Evolutionary conservation across 2,888 invertebrate species (phyloP).

Genomic region (Eupithecia abbreviata): DNA sequence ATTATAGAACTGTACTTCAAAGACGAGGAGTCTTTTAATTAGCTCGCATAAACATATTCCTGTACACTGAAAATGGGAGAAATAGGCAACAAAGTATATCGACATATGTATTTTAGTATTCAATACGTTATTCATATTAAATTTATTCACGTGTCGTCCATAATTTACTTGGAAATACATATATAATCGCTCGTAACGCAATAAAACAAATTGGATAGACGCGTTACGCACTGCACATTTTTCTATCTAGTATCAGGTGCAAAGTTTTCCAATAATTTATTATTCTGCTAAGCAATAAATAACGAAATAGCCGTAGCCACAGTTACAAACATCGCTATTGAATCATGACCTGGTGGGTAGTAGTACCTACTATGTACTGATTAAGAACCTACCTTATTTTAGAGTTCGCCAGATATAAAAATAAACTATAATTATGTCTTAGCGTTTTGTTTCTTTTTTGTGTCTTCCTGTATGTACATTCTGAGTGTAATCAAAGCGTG

Average conservation of each 20-base stretch:
- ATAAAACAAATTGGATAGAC: not conserved
- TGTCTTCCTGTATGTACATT: not conserved
- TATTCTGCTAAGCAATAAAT: not conserved
- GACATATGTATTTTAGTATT: not conserved
- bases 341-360: conserved; percentile 1
- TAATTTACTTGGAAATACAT: not conserved
- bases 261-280: conserved; percentile 5
- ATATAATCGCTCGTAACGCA: not conserved
- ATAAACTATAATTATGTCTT: not conserved
- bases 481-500: not conserved
- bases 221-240: not conserved
- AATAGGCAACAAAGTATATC: no score
- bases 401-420: not conserved
- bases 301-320: not conserved
- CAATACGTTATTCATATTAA: not conserved
- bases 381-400: not conserved
- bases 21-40: no score
- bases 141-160: not conserved
- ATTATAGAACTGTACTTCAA: no score
- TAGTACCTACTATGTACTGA: not conserved
- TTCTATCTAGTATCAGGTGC: not conserved
- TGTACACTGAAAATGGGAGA: no score
- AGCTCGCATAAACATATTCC: no score
- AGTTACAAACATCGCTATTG: not conserved
- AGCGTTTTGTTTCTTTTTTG: not conserved